Percentiles rank a stretch among this genome's conserved stretches.
These are phyloP conservation scores for Nephila pilipes DNA, from an alignment of 1,140 invertebrate genomes.

Conservation along the genomic window DNA sequence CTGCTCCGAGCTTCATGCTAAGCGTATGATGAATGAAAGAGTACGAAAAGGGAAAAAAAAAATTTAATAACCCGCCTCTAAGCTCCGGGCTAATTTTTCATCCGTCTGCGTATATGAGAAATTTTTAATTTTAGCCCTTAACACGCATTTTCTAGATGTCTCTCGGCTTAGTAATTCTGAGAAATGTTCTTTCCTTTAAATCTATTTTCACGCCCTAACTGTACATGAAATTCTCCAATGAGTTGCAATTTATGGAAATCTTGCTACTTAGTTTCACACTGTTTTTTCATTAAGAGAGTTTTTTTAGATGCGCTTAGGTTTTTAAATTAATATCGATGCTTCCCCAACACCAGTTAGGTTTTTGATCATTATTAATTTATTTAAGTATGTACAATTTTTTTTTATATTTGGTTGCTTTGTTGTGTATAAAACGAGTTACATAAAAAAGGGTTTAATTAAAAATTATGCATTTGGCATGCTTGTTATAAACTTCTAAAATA, in stretches of 20 bases:
- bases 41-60: not conserved
- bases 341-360: not conserved
- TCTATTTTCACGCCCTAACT: not conserved
- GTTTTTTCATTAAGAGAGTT: not conserved
- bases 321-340: not conserved
- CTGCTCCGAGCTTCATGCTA: not conserved
- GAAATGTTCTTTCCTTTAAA: not conserved
- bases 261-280: not conserved
- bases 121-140: not conserved
- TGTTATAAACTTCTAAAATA: too few relatives aligned
- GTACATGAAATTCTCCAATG: not conserved
- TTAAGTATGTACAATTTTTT: not conserved
- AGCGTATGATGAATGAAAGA: not conserved
- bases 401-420: too few relatives aligned
- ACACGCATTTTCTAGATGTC: conserved; percentile 11
- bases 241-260: not conserved
- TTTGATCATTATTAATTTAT: not conserved
- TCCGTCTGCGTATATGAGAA: not conserved
- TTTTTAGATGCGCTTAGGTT: not conserved
- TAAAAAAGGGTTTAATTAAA: too few relatives aligned
- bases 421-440: too few relatives aligned
- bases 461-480: too few relatives aligned
- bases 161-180: not conserved
- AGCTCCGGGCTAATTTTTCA: not conserved
- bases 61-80: not conserved